Base-by-base conservation (phyloP, 2,113 vertebrate species). In the Leiothrix lutea region DNA sequence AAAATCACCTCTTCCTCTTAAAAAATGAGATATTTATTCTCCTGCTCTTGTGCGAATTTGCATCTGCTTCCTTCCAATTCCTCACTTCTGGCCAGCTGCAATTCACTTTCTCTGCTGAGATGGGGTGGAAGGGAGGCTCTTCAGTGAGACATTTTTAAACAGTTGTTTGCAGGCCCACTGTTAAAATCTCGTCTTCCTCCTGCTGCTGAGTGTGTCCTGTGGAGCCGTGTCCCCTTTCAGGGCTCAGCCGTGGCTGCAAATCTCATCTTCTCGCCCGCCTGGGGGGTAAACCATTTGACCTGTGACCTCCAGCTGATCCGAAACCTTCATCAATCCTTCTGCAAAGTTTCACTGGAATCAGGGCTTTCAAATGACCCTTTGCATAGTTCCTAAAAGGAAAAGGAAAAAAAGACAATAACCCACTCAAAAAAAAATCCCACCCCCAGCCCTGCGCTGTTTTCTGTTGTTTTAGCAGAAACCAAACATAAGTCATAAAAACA, bases 401-500 rank as follows among this genome's bases (percentile, higher is more conserved):
- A 90, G 40, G 25, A 71, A 83, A 71, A 83, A 53, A 71, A 70
- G 38, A 21, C 72, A 80, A 31, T 58, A 89, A 47, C 24, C 12
- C 20, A 8, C 64, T 73, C 24, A 58, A 73, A 69, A 73, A 69
- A 71, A 75, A 78, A 12, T 3, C 5, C 21, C 25, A 51, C 12
- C 42, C 60, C 31, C 65, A 69, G 66, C 67, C 65, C 57, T 92
- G 83, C 31, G 53, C 96, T 95, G 92, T 95, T 95, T 97, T 96
- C 83, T 95, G 95, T 96, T 97, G 95, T 97, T 96, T 95, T 96
- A 96, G 92, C 94, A 97, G 95, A 95, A 96, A 97, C 86, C 88
- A 96, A 97, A 96, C 93, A 90, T 94, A 96, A 96, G 58, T 94
- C 96, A 94, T 81, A 91, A 97, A 96, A 95, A 93, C 87, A 94